Evolutionary conservation across 1,140 invertebrate genomes (phyloP), one percentile per base, ranked within the genome.

Genomic region (Lamellibrachia luymesi): DNA sequence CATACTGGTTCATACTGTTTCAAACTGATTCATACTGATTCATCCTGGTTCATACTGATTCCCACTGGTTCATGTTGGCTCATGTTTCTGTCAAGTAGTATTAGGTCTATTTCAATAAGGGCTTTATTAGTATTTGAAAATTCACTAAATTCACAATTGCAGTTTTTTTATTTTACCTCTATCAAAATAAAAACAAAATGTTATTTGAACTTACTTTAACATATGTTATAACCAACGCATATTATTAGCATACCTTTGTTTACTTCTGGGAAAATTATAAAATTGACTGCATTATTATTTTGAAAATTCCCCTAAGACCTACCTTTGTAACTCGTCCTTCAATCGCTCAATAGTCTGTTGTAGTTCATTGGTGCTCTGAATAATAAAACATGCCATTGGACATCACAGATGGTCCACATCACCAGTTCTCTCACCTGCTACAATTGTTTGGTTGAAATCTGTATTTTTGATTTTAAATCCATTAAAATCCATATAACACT

Each of bases 251-350:
- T 8, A 22, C 17, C 2, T 80, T 80, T 80, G 64, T 80, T 80
- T 10, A 80, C 25, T 80, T 80, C 64, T 80, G 25, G 64, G 13
- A 80, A 10, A 22, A 10, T 80, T 80, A 10, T 80, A 80, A 80
- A 17, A 80, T 1, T 80, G 64, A 80, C 2, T 7, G 52, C 52
- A 56, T 56, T 56, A 56, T 2, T 80, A 80, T 17, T 8, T 22
- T 80, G 64, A 80, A 80, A 80, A 22, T 4, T 80, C 64, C 64
- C 17, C 17, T 17, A 10, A 80, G 25, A 80, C 64, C 13, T 22
- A 96, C 95, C 95, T 95, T 94, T 96, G 95, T 25, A 94, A 94
- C 52, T 96, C 95, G 17, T 95, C 95, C 92, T 95, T 94, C 52
- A 96, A 93, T 90, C 95, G 95, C 90, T 94, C 94, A 27, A 95